Evolutionary conservation across 2,888 invertebrate species (phyloP), one percentile per base, ranked within the genome.

Genomic region (Morpho achilles): DNA sequence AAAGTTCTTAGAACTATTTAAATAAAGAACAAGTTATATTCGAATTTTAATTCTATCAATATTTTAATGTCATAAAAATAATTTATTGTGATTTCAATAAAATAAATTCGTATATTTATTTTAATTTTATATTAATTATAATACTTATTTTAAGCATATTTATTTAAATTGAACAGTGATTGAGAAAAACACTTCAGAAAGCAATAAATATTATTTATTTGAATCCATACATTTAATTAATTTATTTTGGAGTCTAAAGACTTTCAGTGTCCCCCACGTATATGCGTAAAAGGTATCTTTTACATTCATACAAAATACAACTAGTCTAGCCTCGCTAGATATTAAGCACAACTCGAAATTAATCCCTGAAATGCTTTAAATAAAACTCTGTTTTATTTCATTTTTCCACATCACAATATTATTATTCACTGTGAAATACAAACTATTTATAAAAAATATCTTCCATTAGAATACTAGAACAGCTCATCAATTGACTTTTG

Each of bases 371-470:
- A 87, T 82, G 84, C 82, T 82, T 79, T 79, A 89, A 89, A 89
- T 89, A 88, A 90, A 90, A 90, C 88, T 90, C 86, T 85, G 88
- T 89, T 89, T 89, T 87, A 88, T 87, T 85, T 48, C 54, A 48
- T 22, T n/a, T 42, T 10, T 75, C 75, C 69, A 80, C 75, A 88
- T 88, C 87, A 89, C 88, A 87, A 85, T 80, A 45, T 22, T 79
- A 84, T 84, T 84, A 82, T 82, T 82, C 81, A 74, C 75, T 78
- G 78, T 70, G 79, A 75, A 80, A 80, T 88, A 87, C 83, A 87
- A 44, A 75, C 67, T 80, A 77, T 71, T 74, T 82, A 82, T 80
- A 88, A 87, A 87, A 54, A 87, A 87, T 85, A 85, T 80, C 76
- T 65, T 76, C 70, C 67, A 76, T 74, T 79, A 82, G 73, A 79